Percentiles rank a stretch among this genome's conserved stretches.
These are phyloP conservation scores for Mastigias papua DNA, from an alignment of 30 jellyfish, hydroid and myxozoan genomes.

Conservation along the genomic window DNA sequence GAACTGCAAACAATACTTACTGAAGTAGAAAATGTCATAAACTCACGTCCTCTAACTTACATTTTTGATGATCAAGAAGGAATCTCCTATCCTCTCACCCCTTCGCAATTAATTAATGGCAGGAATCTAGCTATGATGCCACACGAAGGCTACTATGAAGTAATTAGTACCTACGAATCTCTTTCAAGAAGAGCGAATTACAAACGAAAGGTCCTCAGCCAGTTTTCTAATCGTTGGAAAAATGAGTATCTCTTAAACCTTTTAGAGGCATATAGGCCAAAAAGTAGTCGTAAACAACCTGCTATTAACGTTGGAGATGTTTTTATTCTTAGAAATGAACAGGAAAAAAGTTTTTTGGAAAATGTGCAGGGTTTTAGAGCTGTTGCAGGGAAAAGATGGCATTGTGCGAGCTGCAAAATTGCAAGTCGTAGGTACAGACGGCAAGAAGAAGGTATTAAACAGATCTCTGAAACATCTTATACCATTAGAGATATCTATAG, in stretches of 20 bases:
- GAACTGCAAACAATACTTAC: conserved; percentile 43
- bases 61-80: conserved; percentile 30
- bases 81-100: conserved; percentile 36
- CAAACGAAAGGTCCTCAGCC: conserved; percentile 3
- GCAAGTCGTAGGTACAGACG: conserved; percentile 17
- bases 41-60: conserved; percentile 43
- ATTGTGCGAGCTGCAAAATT: conserved; percentile 14
- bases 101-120: conserved; percentile 29
- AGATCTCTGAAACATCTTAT: conserved; percentile 11
- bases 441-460: conserved; percentile 6
- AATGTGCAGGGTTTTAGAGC: conserved; percentile 24
- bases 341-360: conserved; percentile 23
- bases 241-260: conserved; percentile 48
- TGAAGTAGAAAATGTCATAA: conserved; percentile 49
- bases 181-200: conserved; percentile 35
- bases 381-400: conserved; percentile 28
- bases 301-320: conserved; percentile 15
- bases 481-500: conserved; percentile 2
- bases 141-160: conserved; percentile 14
- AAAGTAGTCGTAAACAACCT: conserved; percentile 3
- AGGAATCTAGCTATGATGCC: neutral
- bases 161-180: conserved; percentile 44
- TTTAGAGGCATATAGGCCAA: conserved; percentile 4
- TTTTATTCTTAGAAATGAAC: conserved; percentile 15
- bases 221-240: conserved; percentile 51